Percentiles rank a stretch among this genome's conserved stretches.
Conservation (phyloP, 2,113 vertebrate species). For the Seriola aureovittata region DNA sequence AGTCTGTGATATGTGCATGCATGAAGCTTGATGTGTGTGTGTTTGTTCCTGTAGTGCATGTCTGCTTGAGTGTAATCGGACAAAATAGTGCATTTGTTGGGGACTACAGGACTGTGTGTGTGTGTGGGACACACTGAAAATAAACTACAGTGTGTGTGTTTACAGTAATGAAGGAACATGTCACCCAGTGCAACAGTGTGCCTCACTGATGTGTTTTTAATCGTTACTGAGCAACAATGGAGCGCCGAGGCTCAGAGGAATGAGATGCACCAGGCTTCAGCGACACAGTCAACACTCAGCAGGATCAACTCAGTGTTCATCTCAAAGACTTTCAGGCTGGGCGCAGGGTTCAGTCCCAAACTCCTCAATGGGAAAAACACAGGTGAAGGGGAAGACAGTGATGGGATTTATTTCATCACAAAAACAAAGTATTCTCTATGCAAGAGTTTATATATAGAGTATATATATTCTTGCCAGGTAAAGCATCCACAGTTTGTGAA, state of each 20-base stretch:
- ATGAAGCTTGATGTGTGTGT: background rate
- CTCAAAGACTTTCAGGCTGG: background rate
- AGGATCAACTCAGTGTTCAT: background rate
- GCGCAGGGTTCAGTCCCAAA: too few relatives aligned
- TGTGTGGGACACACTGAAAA: too few relatives aligned
- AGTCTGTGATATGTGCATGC: constrained; percentile 10
- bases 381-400: too few relatives aligned
- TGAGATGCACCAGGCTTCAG: background rate
- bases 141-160: too few relatives aligned
- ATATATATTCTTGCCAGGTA: too few relatives aligned
- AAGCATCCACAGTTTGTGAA: too few relatives aligned
- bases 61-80: background rate
- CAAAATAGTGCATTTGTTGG: background rate
- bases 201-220: background rate
- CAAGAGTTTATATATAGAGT: too few relatives aligned
- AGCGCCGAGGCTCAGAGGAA: background rate
- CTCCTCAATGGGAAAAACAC: too few relatives aligned
- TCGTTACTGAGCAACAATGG: background rate
- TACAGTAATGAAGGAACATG: background rate
- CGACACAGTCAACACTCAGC: background rate
- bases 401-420: too few relatives aligned
- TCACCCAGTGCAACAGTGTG: background rate
- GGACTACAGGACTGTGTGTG: background rate
- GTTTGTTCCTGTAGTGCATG: background rate
- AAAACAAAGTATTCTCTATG: too few relatives aligned